These are phyloP conservation scores for Xestia ashworthii DNA, from an alignment of 2,888 invertebrate genomes.

Conservation along the genomic window DNA sequence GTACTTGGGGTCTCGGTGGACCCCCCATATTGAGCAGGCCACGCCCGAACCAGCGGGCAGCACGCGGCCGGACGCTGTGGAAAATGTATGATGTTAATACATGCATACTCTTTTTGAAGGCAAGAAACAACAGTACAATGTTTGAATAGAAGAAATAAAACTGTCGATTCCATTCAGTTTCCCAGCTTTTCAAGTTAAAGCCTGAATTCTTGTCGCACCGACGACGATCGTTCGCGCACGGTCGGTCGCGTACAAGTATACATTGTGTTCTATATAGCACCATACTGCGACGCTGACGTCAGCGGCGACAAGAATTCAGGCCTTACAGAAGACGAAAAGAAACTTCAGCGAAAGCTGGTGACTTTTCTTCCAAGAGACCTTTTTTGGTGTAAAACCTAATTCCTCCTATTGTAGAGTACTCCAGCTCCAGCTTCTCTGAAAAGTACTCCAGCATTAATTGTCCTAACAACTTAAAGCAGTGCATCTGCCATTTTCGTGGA, in stretches of 20 bases:
- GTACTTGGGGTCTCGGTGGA: constrained; percentile 89
- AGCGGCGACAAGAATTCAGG: no score
- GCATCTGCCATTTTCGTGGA: no score
- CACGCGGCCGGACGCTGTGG: constrained; percentile 80
- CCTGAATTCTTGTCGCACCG: no score
- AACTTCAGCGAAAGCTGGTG: background rate
- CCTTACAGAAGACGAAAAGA: background rate
- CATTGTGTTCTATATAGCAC: no score
- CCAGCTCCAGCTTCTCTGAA: no score
- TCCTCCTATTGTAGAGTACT: background rate
- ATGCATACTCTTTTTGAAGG: background rate
- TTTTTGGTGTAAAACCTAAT: background rate
- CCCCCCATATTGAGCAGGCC: constrained; percentile 87
- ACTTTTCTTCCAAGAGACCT: background rate
- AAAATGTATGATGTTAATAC: background rate
- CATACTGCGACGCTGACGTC: no score
- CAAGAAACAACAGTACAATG: background rate
- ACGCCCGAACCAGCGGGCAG: constrained; percentile 87
- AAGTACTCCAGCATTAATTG: no score
- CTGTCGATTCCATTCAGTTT: background rate
- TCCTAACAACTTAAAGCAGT: no score
- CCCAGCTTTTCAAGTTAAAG: background rate
- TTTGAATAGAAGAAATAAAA: background rate
- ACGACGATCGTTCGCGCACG: no score
- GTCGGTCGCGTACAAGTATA: no score